Evolutionary conservation across 1,140 invertebrate species (phyloP).

Genomic region (Cephus cinctus): DNA sequence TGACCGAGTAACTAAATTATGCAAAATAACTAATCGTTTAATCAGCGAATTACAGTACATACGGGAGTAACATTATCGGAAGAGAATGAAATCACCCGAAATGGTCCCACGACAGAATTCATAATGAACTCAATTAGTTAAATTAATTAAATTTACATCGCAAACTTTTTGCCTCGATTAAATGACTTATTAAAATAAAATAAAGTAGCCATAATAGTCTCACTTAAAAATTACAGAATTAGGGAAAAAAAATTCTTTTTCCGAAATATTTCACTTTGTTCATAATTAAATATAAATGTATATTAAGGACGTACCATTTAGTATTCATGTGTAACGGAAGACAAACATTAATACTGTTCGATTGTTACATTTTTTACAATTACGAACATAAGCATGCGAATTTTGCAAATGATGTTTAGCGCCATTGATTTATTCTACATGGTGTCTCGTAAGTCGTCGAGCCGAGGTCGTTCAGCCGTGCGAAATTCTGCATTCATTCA

Average conservation of each 20-base stretch:
- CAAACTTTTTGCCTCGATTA: not conserved
- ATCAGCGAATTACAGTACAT: no score
- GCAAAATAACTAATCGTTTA: no score
- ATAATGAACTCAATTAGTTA: not conserved
- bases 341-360: slow-evolving; percentile 31
- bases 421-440: not conserved
- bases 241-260: slow-evolving; percentile 3
- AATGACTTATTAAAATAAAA: not conserved
- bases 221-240: slow-evolving; percentile 11
- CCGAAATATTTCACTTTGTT: not conserved
- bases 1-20: no score
- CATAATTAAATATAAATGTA: not conserved
- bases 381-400: not conserved
- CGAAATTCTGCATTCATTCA: not conserved
- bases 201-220: not conserved
- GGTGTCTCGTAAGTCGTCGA: slow-evolving; percentile 1
- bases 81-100: not conserved
- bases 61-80: not conserved
- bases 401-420: not conserved
- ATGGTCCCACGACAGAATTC: not conserved
- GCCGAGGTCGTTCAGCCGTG: not conserved
- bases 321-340: slow-evolving; percentile 18
- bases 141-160: not conserved
- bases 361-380: slow-evolving; percentile 16
- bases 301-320: not conserved